A percentile compares a stretch with the other conserved stretches of the same genome.
phyloP scores from a whole-genome alignment of 1,140 invertebrate genomes.

The Heterodera schachtii region DNA sequence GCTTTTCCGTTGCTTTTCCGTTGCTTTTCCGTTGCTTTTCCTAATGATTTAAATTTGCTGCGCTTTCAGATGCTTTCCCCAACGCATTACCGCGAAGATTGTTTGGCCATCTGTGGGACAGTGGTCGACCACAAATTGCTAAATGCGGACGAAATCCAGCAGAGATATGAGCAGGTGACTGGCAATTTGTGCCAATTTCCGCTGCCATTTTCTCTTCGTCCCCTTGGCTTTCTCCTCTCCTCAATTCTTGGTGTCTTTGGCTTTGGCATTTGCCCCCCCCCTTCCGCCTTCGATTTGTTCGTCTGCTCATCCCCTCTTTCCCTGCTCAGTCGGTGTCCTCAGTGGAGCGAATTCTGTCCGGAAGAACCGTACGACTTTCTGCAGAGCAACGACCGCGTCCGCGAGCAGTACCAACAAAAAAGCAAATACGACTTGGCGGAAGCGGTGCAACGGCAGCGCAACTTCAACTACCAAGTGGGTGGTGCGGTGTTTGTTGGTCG shows the following conservation, averaged over 20 bases:
- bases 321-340: conserved; percentile 55
- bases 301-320: not conserved
- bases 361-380: conserved; percentile 63
- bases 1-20: too few relatives aligned
- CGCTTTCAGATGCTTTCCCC: conserved; percentile 66
- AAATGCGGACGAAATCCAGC: conserved; percentile 64
- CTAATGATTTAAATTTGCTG: too few relatives aligned
- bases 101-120: conserved; percentile 62
- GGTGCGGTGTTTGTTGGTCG: not conserved
- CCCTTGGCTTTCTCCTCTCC: not conserved
- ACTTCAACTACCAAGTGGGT: conserved; percentile 67
- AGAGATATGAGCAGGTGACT: conserved; percentile 57
- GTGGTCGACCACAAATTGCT: conserved; percentile 67
- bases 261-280: too few relatives aligned
- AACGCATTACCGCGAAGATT: conserved; percentile 66
- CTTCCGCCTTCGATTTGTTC: too few relatives aligned
- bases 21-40: not conserved
- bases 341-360: conserved; percentile 61
- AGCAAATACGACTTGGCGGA: conserved; percentile 66
- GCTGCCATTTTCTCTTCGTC: not conserved
- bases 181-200: not conserved
- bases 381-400: conserved; percentile 29
- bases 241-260: not conserved
- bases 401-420: conserved; percentile 50
- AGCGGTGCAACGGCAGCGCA: conserved; percentile 67